These are phyloP conservation scores for Zootoca vivipara DNA, from an alignment of 2,113 vertebrate species.

Conservation along the genomic window DNA sequence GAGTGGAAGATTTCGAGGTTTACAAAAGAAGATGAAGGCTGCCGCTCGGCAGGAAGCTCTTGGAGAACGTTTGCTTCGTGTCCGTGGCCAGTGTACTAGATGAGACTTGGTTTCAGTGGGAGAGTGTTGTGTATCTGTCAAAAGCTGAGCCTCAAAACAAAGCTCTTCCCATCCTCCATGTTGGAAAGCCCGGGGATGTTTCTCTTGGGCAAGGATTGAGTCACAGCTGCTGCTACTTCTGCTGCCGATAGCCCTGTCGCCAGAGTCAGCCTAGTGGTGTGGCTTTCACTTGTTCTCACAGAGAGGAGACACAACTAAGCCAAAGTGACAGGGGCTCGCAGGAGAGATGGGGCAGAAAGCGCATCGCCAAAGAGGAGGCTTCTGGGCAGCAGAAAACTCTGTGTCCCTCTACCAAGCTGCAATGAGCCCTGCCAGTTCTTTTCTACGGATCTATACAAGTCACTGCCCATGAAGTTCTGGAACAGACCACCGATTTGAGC, in stretches of 20 bases:
- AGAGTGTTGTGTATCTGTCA: not conserved
- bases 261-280: not conserved
- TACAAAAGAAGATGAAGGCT: not conserved
- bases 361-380: slow-evolving; percentile 14
- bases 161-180: not conserved
- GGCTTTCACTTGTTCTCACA: slow-evolving; percentile 33
- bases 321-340: slow-evolving; percentile 32
- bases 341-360: slow-evolving; percentile 12
- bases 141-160: slow-evolving; percentile 9
- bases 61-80: not conserved
- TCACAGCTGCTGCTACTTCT: slow-evolving; percentile 13
- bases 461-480: not conserved
- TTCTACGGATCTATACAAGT: too few relatives aligned
- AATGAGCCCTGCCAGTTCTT: not conserved
- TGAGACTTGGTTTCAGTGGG: not conserved
- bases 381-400: not conserved
- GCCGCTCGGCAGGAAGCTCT: not conserved
- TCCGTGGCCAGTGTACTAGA: not conserved
- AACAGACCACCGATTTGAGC: not conserved
- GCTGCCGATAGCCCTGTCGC: not conserved
- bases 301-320: slow-evolving; percentile 23
- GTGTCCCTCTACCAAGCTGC: not conserved
- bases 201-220: slow-evolving; percentile 19
- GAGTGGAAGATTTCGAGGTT: not conserved
- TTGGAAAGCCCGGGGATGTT: not conserved